These are phyloP conservation scores for Gymnoscelis rufifasciata DNA, from an alignment of 2,888 invertebrate genomes.

Conservation along the genomic window DNA sequence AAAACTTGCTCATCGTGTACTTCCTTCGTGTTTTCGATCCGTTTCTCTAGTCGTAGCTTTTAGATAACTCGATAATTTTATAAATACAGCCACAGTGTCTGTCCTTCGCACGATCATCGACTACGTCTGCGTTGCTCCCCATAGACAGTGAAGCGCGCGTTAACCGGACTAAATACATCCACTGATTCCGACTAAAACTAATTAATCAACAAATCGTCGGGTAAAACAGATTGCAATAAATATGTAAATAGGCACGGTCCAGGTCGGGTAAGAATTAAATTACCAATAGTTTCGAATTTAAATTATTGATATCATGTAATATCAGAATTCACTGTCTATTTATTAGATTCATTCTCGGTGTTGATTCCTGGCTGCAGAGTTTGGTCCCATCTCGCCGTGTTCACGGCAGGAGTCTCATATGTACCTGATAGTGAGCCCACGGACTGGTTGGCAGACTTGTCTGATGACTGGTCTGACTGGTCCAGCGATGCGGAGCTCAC, in stretches of 20 bases:
- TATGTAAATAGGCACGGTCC: constrained; percentile 72
- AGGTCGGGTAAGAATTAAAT: constrained; percentile 59
- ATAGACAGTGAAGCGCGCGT: constrained; percentile 67
- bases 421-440: constrained; percentile 24
- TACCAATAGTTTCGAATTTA: constrained; percentile 75
- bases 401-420: constrained; percentile 9
- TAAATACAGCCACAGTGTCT: constrained; percentile 47
- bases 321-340: constrained; percentile 78
- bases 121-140: not conserved
- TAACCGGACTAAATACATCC: constrained; percentile 20
- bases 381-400: constrained; percentile 58
- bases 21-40: constrained; percentile 68
- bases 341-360: constrained; percentile 76
- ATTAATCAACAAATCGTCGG: constrained; percentile 40
- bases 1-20: constrained; percentile 70
- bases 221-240: constrained; percentile 72
- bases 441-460: constrained; percentile 8
- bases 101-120: constrained; percentile 54
- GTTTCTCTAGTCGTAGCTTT: constrained; percentile 66
- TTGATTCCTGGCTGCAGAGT: constrained; percentile 73
- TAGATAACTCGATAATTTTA: constrained; percentile 58
- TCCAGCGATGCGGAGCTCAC: constrained; percentile 21
- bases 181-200: constrained; percentile 3
- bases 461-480: too few species aligned
- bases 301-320: constrained; percentile 68